These are phyloP conservation scores for Argyresthia albistria DNA, from an alignment of 2,888 invertebrate species.

Conservation along the genomic window DNA sequence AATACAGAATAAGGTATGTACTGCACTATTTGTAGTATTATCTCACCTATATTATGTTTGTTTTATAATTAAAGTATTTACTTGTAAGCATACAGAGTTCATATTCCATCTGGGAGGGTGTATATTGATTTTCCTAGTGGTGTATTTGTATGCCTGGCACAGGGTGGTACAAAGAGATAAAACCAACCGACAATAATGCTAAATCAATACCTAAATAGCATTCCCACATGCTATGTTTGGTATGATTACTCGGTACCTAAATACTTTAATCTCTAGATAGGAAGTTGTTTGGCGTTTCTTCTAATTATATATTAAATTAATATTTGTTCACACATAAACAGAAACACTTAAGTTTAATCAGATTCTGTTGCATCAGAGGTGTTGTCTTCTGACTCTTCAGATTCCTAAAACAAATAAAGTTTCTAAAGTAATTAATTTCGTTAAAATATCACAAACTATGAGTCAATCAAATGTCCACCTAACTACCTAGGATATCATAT, in stretches of 20 bases:
- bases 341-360: conserved; percentile 21
- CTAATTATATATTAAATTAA: background rate
- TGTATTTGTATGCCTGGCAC: conserved; percentile 12
- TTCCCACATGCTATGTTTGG: background rate
- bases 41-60: background rate
- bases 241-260: no score
- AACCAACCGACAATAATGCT: conserved; percentile 1
- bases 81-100: background rate
- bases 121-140: conserved; percentile 12
- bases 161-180: conserved; percentile 12
- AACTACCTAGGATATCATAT: no score
- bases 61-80: background rate
- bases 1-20: no score
- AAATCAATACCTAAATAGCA: background rate
- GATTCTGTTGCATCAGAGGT: conserved; percentile 54
- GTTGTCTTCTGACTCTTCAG: conserved; percentile 44
- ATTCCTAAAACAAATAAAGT: conserved; percentile 30
- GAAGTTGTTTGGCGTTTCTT: background rate
- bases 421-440: background rate
- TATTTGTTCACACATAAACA: background rate
- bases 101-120: conserved; percentile 6
- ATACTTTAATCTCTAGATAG: no score
- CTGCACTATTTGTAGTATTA: no score
- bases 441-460: background rate
- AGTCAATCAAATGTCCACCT: no score